Conservation (phyloP, 1,140 invertebrate genomes). For the Trachelipus rathkii region DNA sequence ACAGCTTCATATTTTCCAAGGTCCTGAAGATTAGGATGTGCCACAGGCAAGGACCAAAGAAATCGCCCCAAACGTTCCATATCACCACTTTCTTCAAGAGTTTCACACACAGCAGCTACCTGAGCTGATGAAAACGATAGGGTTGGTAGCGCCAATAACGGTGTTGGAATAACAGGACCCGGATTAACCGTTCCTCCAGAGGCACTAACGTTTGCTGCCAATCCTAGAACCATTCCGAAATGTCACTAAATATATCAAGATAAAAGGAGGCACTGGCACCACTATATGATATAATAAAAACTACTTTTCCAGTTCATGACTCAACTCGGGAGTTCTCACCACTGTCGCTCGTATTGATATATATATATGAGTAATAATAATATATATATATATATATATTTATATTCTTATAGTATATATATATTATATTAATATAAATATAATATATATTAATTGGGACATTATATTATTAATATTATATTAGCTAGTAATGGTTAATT, state of each 20-base stretch:
- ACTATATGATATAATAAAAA: background rate
- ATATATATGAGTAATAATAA: too few relatives aligned
- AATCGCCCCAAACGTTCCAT: slow-evolving; percentile 92
- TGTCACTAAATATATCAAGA: slow-evolving; percentile 17
- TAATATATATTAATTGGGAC: too few relatives aligned
- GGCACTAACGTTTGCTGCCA: slow-evolving; percentile 43
- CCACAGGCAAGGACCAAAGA: slow-evolving; percentile 91
- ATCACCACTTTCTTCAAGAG: slow-evolving; percentile 95
- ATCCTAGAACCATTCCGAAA: slow-evolving; percentile 41
- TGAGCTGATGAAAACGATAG: slow-evolving; percentile 87
- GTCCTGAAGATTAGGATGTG: slow-evolving; percentile 79
- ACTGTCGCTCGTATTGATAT: slow-evolving; percentile 5
- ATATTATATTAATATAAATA: too few relatives aligned
- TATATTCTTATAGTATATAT: too few relatives aligned
- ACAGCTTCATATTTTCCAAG: slow-evolving; percentile 93
- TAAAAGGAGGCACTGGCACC: slow-evolving; percentile 16
- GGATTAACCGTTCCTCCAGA: slow-evolving; percentile 47
- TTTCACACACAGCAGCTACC: slow-evolving; percentile 96
- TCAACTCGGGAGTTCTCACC: slow-evolving; percentile 1
- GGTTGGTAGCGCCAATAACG: slow-evolving; percentile 79
- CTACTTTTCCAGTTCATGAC: background rate
- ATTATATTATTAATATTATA: too few relatives aligned
- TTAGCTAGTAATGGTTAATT: too few relatives aligned
- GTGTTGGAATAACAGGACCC: slow-evolving; percentile 64
- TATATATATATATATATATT: too few relatives aligned